Base-by-base conservation (phyloP, 2,888 invertebrate species). In the Aquatica leii region DNA sequence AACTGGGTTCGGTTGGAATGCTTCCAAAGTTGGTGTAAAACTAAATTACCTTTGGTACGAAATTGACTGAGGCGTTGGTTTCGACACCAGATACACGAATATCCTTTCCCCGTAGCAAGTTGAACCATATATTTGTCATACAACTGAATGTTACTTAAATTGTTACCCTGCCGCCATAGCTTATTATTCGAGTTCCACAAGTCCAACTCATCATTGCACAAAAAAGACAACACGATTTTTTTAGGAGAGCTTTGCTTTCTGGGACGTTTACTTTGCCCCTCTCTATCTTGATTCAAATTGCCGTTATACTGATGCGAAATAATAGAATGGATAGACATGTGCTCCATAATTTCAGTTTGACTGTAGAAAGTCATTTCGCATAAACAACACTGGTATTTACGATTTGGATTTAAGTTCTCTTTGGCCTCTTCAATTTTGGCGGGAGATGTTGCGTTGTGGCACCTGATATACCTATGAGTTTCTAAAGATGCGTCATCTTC, bases 241-340 rank as follows among this genome's bases (percentile, higher is more conserved):
- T 84, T 82, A 1, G 86, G 86, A 65, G 79, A 80, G 20, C 82
- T 82, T 71, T 86, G 86, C 73, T 86, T 86, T 43, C 86, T 78
- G 3, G 82, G 79, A 52, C 79, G 68, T 65, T 77, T 76, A 51
- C 67, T 73, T 59, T 68, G 73, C 72, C 62, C 66, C 69, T 71
- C 72, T 68, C 70, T 69, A 69, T 78, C 69, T 55, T 69, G 68
- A 71, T 65, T 76, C 58, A 37, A 74, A 59, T 74, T 74, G 52
- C 76, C 75, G 51, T 76, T 76, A 66, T 78, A 75, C 35, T 75
- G 70, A 65, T 77, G 67, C 62, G 78, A 74, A 59, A 82, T 74
- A 51, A 80, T 80, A 3, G 82, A 82, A 72, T 84, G 84, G 43
- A 78, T 74, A 37, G 80, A 73, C 82, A 84, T 83, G 73, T 86